Evolutionary conservation across 1,140 invertebrate species (phyloP).

Genomic region (Tetragonula clypearis): DNA sequence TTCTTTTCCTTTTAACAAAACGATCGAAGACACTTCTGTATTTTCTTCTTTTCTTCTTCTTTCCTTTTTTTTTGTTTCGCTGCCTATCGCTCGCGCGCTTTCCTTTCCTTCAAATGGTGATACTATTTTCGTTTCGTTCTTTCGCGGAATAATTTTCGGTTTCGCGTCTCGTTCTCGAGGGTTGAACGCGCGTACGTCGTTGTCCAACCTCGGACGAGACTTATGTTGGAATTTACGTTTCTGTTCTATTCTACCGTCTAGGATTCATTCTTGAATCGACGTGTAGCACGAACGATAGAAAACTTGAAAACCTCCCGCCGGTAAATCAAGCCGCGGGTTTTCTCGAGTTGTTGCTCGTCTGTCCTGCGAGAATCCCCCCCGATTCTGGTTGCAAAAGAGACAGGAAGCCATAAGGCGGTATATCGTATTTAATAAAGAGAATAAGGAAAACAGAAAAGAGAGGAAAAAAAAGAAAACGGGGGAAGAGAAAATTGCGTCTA

Average conservation of each 20-base stretch:
- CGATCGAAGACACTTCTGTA: background rate
- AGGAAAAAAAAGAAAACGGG: background rate
- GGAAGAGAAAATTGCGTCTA: background rate
- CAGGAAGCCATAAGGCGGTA: background rate
- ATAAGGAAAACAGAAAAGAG: background rate
- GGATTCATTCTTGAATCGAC: slow-evolving; percentile 62
- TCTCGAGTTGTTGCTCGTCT: background rate
- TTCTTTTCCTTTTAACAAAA: background rate
- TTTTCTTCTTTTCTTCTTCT: no score
- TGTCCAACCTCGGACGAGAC: slow-evolving; percentile 3
- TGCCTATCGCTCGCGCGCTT: no score
- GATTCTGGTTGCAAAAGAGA: slow-evolving; percentile 33
- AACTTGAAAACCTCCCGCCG: slow-evolving; percentile 59
- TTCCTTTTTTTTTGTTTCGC: no score
- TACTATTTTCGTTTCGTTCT: background rate
- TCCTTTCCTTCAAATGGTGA: background rate
- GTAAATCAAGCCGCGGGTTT: slow-evolving; percentile 62
- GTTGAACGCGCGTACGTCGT: background rate
- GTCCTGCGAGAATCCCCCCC: slow-evolving; percentile 22
- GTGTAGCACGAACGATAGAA: slow-evolving; percentile 53
- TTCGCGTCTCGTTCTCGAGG: background rate
- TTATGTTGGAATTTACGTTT: background rate
- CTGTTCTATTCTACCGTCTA: background rate
- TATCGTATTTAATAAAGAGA: slow-evolving; percentile 32
- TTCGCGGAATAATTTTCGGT: background rate